Evolutionary conservation across 2,888 invertebrate genomes (phyloP).

Genomic region (Lasioglossum vierecki): DNA sequence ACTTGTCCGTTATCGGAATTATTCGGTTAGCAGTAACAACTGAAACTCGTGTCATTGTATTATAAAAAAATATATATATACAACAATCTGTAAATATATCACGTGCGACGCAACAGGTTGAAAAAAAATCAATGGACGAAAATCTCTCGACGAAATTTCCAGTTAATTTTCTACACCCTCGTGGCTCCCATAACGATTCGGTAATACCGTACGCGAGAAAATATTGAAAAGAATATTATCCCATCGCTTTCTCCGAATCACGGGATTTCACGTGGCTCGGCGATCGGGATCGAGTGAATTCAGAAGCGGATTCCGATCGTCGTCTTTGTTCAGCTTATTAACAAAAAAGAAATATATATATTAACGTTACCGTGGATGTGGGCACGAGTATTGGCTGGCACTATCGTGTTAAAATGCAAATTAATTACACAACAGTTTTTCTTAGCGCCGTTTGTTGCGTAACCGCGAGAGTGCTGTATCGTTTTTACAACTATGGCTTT

Average conservation of each 20-base stretch:
- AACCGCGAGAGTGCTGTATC: conserved; percentile 7
- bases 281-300: conserved; percentile 18
- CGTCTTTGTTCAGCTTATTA: no score
- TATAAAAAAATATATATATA: background rate
- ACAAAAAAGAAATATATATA: background rate
- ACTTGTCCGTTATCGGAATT: background rate
- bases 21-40: background rate
- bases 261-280: conserved; percentile 36
- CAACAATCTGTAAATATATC: conserved; percentile 12
- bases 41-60: conserved; percentile 2
- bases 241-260: conserved; percentile 64
- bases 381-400: background rate
- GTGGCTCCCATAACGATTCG: conserved; percentile 30
- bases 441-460: background rate
- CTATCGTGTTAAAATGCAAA: background rate
- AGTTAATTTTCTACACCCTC: conserved; percentile 16
- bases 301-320: background rate
- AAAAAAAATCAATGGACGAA: conserved; percentile 30
- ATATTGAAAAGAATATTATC: conserved; percentile 51
- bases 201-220: conserved; percentile 44
- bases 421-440: conserved; percentile 36
- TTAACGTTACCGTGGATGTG: background rate
- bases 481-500: conserved; percentile 41
- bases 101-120: conserved; percentile 54
- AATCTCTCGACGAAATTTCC: conserved; percentile 18